Conservation (phyloP, 2,888 invertebrate genomes). For the Cryptophagus acutangulus region DNA sequence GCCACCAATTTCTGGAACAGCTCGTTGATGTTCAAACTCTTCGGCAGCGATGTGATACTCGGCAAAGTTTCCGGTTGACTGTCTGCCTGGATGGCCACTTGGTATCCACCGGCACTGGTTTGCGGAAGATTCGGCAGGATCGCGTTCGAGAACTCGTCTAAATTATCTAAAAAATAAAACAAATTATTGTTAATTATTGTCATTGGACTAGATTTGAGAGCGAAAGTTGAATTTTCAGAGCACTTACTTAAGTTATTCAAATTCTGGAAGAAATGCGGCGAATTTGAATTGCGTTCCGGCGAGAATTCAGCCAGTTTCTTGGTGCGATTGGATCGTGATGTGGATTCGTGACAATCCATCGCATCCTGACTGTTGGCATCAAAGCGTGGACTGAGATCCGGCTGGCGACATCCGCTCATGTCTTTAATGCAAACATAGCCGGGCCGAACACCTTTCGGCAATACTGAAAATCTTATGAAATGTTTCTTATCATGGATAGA, state of each 20-base stretch:
- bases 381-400: conserved; percentile 17
- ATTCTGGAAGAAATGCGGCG: conserved; percentile 40
- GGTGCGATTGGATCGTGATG: conserved; percentile 7
- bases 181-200: conserved; percentile 4
- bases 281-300: conserved; percentile 39
- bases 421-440: conserved; percentile 66
- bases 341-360: conserved; percentile 36
- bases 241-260: conserved; percentile 42
- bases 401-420: conserved; percentile 59
- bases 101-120: conserved; percentile 51
- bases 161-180: conserved; percentile 45
- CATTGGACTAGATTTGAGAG: conserved; percentile 7
- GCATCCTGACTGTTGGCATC: conserved; percentile 34
- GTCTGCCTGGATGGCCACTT: conserved; percentile 45
- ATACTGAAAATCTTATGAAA: conserved; percentile 72
- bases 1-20: conserved; percentile 81
- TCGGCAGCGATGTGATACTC: conserved; percentile 22
- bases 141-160: conserved; percentile 64
- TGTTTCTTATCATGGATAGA: conserved; percentile 69
- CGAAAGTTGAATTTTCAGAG: conserved; percentile 6
- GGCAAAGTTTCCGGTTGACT: conserved; percentile 16
- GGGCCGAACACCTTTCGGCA: conserved; percentile 68
- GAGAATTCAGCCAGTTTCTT: neutral
- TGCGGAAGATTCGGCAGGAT: conserved; percentile 60
- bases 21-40: conserved; percentile 64